Conservation (phyloP, 2,797 vertebrate genomes). For the Pempheris klunzingeri region DNA sequence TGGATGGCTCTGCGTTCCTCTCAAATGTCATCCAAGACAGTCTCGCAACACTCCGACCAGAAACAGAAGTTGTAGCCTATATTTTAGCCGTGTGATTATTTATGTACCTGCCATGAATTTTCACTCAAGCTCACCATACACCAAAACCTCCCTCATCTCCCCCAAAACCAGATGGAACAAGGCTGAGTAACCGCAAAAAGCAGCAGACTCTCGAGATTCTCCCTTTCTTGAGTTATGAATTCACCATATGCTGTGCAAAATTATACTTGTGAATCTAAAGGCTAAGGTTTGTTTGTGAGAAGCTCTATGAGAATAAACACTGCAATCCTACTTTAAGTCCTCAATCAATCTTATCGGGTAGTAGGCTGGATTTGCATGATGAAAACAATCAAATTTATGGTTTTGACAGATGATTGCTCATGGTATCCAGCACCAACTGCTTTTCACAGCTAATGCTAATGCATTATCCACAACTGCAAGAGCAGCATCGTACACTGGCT, state of each 20-base stretch:
- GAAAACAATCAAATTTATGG: slow-evolving; percentile 77
- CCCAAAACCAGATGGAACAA: slow-evolving; percentile 82
- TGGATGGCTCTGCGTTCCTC: slow-evolving; percentile 69
- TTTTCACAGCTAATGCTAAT: slow-evolving; percentile 79
- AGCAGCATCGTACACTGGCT: slow-evolving; percentile 63
- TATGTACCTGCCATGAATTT: slow-evolving; percentile 87
- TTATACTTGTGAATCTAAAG: slow-evolving; percentile 68
- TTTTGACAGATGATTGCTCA: slow-evolving; percentile 67
- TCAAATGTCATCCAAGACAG: slow-evolving; percentile 78
- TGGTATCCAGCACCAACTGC: slow-evolving; percentile 69
- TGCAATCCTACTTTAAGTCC: slow-evolving; percentile 71
- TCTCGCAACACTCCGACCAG: slow-evolving; percentile 72
- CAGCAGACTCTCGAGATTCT: slow-evolving; percentile 76
- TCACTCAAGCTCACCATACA: slow-evolving; percentile 73
- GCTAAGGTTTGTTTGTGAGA: slow-evolving; percentile 77
- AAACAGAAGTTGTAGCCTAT: slow-evolving; percentile 79
- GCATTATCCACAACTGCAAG: slow-evolving; percentile 74
- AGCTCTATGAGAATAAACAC: slow-evolving; percentile 79
- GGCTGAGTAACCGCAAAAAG: slow-evolving; percentile 77
- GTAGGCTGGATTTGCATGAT: slow-evolving; percentile 74
- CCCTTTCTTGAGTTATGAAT: slow-evolving; percentile 77
- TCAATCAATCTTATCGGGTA: slow-evolving; percentile 74
- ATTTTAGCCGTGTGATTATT: slow-evolving; percentile 83
- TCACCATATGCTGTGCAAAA: slow-evolving; percentile 79
- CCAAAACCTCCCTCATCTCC: slow-evolving; percentile 79